These are phyloP conservation scores for Anagrus nilaparvatae DNA, from an alignment of 1,140 invertebrate genomes.

Conservation along the genomic window DNA sequence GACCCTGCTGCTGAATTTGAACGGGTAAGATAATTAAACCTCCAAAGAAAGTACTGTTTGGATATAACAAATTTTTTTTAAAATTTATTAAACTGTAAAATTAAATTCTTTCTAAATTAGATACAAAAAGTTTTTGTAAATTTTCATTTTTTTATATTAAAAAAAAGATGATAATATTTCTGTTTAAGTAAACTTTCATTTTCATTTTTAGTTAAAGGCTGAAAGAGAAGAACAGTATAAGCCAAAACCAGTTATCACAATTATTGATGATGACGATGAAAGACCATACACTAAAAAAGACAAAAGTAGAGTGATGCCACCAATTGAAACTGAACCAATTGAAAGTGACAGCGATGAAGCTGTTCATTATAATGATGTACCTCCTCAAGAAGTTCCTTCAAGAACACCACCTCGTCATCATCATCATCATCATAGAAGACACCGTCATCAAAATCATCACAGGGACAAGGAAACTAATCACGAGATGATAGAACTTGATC, in stretches of 20 bases:
- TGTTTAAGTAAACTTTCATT: constrained; percentile 5
- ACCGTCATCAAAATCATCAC: constrained; percentile 41
- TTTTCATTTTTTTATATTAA: no score
- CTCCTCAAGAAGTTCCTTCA: constrained; percentile 24
- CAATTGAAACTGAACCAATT: constrained; percentile 55
- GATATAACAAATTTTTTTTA: no score
- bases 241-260: constrained; percentile 62
- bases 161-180: background rate
- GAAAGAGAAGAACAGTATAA: constrained; percentile 76
- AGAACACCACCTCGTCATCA: constrained; percentile 36
- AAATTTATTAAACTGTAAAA: constrained; percentile 7
- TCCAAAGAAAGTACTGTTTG: background rate
- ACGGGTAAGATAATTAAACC: constrained; percentile 40
- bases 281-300: constrained; percentile 31
- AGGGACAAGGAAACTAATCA: constrained; percentile 32
- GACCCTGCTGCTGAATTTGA: constrained; percentile 78
- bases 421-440: constrained; percentile 38
- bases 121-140: background rate
- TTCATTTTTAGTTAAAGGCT: constrained; percentile 48
- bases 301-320: constrained; percentile 41
- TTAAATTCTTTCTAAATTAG: background rate
- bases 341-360: constrained; percentile 49
- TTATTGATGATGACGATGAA: constrained; percentile 42
- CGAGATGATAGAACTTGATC: constrained; percentile 23
- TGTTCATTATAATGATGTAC: constrained; percentile 31